These are phyloP conservation scores for Dorcus hopei DNA, from an alignment of 2,888 invertebrate species.

Conservation along the genomic window DNA sequence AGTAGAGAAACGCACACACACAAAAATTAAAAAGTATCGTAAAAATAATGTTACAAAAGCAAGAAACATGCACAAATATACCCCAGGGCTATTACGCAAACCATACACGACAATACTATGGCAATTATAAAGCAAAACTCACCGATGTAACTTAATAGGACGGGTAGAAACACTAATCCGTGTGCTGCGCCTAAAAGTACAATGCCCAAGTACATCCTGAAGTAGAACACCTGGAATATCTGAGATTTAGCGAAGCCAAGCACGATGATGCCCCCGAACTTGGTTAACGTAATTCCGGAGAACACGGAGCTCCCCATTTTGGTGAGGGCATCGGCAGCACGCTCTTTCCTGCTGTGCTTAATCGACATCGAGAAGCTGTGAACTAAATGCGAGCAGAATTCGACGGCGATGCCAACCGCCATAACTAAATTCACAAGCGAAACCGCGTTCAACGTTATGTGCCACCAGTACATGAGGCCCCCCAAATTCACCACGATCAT, in stretches of 20 bases:
- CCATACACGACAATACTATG: slow-evolving; percentile 13
- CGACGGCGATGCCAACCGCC: slow-evolving; percentile 97
- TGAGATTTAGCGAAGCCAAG: slow-evolving; percentile 96
- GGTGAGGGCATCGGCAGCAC: slow-evolving; percentile 80
- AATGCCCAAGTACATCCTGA: slow-evolving; percentile 81
- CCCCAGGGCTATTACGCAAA: slow-evolving; percentile 18
- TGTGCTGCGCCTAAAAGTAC: slow-evolving; percentile 96
- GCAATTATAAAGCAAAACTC: slow-evolving; percentile 44
- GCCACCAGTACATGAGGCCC: slow-evolving; percentile 97
- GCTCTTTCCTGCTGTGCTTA: slow-evolving; percentile 64
- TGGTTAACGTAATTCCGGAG: slow-evolving; percentile 96
- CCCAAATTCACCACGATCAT: slow-evolving; percentile 93
- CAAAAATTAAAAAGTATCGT: neutral
- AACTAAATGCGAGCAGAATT: slow-evolving; percentile 97
- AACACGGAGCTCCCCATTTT: slow-evolving; percentile 89
- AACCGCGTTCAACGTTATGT: slow-evolving; percentile 92
- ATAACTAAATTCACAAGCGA: slow-evolving; percentile 96
- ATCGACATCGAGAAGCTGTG: slow-evolving; percentile 85
- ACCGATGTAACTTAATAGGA: slow-evolving; percentile 96
- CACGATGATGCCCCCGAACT: slow-evolving; percentile 95
- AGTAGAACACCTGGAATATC: slow-evolving; percentile 73
- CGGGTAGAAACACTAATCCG: slow-evolving; percentile 95
- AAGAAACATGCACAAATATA: slow-evolving; percentile 14
- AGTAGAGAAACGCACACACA: too few relatives aligned
- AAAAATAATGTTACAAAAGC: slow-evolving; percentile 5